phyloP scores from a whole-genome alignment of 2,113 vertebrate genomes.

The Theristicus caerulescens region DNA sequence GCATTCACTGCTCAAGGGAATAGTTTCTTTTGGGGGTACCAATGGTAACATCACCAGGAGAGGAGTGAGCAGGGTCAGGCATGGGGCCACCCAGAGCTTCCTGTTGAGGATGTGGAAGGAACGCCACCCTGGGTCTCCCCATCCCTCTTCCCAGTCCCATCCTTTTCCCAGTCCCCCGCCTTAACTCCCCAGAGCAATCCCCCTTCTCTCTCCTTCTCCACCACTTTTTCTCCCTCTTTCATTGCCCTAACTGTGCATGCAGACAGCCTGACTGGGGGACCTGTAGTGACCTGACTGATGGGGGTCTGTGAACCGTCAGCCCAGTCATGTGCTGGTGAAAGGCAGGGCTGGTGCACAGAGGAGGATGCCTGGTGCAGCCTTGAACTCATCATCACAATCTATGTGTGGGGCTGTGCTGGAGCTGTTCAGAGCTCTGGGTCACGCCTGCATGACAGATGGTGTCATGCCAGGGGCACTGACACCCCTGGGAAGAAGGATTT shows the following conservation, averaged over 20 bases:
- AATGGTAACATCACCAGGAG: neutral
- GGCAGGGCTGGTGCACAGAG: neutral
- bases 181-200: neutral
- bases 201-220: neutral
- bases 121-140: neutral
- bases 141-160: no score
- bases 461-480: neutral
- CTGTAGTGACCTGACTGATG: neutral
- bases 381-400: neutral
- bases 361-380: neutral
- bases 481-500: neutral
- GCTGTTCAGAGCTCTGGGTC: neutral
- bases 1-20: neutral
- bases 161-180: neutral
- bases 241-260: neutral
- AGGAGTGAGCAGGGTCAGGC: neutral
- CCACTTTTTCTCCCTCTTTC: neutral
- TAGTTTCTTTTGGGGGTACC: neutral
- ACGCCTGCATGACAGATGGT: rapidly evolving
- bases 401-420: neutral
- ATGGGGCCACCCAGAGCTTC: rapidly evolving
- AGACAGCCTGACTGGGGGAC: neutral
- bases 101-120: neutral
- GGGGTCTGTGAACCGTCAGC: neutral
- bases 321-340: neutral